Conservation (phyloP, 2,888 invertebrate genomes). For the Coelinius sp. region DNA sequence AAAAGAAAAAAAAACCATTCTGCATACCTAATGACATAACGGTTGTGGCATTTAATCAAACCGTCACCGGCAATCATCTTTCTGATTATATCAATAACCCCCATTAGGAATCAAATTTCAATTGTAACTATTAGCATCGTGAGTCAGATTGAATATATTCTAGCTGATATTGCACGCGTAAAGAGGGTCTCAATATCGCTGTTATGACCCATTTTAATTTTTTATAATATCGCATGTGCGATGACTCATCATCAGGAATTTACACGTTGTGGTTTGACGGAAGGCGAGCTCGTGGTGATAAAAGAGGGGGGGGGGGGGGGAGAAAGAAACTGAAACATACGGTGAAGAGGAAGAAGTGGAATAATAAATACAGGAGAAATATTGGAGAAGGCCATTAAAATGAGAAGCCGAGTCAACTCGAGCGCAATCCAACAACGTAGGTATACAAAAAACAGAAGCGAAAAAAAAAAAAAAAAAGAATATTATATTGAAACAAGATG, state of each 20-base stretch:
- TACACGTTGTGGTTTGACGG: constrained; percentile 42
- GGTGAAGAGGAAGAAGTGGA: constrained; percentile 2
- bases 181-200: constrained; percentile 12
- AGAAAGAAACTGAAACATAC: neutral
- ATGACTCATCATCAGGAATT: constrained; percentile 55
- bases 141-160: constrained; percentile 18
- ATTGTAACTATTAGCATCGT: constrained; percentile 3
- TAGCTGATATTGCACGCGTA: constrained; percentile 20
- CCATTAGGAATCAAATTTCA: constrained; percentile 39
- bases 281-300: constrained; percentile 8
- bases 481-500: constrained; percentile 2
- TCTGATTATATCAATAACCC: constrained; percentile 15
- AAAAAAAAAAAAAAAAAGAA: constrained; percentile 9
- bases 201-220: constrained; percentile 34
- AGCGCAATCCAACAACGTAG: constrained; percentile 46
- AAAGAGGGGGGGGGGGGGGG: neutral
- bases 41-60: constrained; percentile 26
- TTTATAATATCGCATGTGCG: constrained; percentile 39
- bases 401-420: constrained; percentile 48
- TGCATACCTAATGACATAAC: constrained; percentile 5
- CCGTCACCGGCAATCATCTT: neutral
- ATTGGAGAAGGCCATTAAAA: constrained; percentile 44
- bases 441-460: constrained; percentile 16
- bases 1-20: neutral
- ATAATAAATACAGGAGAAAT: constrained; percentile 33